Evolutionary conservation across 1,140 invertebrate species (phyloP).

Genomic region (Carposina sasakii): DNA sequence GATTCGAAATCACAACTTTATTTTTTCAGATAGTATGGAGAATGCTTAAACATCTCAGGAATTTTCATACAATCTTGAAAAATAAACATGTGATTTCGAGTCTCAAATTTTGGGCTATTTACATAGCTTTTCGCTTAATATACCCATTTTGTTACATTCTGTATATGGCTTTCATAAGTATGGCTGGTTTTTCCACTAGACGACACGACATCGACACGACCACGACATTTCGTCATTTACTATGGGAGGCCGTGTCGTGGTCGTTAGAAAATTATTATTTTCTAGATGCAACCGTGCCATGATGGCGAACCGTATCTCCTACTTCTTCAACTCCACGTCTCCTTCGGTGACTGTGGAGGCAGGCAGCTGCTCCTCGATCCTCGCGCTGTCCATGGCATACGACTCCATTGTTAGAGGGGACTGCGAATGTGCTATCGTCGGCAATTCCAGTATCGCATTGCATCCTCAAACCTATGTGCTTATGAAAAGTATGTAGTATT

Average conservation of each 20-base stretch:
- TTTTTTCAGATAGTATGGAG: too few species aligned
- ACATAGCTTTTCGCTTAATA: too few species aligned
- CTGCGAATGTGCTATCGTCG: conserved; percentile 92
- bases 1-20: too few species aligned
- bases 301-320: conserved; percentile 92
- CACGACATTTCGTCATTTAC: background rate
- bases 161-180: too few species aligned
- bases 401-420: conserved; percentile 81
- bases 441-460: conserved; percentile 86
- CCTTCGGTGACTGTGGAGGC: conserved; percentile 91
- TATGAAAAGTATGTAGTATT: conserved; percentile 75
- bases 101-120: too few species aligned
- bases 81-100: too few species aligned
- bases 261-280: background rate
- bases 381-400: conserved; percentile 89
- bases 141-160: too few species aligned
- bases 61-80: too few species aligned
- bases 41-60: too few species aligned
- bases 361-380: conserved; percentile 91
- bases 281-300: conserved; percentile 86
- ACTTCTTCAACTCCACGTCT: conserved; percentile 79
- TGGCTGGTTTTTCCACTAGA: too few species aligned
- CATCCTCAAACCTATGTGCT: conserved; percentile 88
- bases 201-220: background rate
- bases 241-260: too few species aligned